Evolutionary conservation across 2,888 invertebrate species (phyloP), one percentile per base, ranked within the genome.

Genomic region (Spodoptera exigua): DNA sequence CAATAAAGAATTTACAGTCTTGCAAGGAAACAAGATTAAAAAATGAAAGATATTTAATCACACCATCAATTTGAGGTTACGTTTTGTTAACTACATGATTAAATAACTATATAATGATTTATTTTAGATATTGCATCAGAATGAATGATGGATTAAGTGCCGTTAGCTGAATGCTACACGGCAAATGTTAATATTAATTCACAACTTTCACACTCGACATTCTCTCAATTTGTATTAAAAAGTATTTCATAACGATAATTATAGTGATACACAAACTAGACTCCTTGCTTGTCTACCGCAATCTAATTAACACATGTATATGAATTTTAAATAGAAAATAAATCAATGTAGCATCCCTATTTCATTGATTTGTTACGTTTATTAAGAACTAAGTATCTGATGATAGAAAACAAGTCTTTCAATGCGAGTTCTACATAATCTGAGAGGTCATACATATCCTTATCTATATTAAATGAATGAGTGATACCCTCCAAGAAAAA

Each of bases 141-240:
- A n/a, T 16, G 32, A 54, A 54, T 27, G 36, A 40, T 40, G 27
- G 27, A 27, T 27, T 27, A 39, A 35, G 7, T 37, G 55, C 70
- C 52, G 3, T 27, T 13, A 43, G 54, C 52, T 11, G 41, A 17
- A 39, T 9, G 54, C 46, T 53, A 32, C 52, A 39, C 53, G 59
- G 47, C 36, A 52, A 59, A 59, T 66, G 66, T 37, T n/a, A 47
- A 39, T 34, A 0, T 37, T 9, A 48, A 27, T 27, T 27, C 27
- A 27, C 9, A 32, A 64, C 70, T 61, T 70, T 70, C 60, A 64
- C 44, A 40, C 16, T 40, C 41, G 7, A 64, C 48, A 40, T 13
- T 40, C 41, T 4, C 35, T 52, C 44, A 69, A 53, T 63, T 64
- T 45, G 63, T 40, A 40, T 51, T 35, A 36, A 70, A 18, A 70